Evolutionary conservation across 30 jellyfish, hydroid and myxozoan genomes (phyloP), one percentile per base, ranked within the genome.

Genomic region (Cassiopea andromeda): DNA sequence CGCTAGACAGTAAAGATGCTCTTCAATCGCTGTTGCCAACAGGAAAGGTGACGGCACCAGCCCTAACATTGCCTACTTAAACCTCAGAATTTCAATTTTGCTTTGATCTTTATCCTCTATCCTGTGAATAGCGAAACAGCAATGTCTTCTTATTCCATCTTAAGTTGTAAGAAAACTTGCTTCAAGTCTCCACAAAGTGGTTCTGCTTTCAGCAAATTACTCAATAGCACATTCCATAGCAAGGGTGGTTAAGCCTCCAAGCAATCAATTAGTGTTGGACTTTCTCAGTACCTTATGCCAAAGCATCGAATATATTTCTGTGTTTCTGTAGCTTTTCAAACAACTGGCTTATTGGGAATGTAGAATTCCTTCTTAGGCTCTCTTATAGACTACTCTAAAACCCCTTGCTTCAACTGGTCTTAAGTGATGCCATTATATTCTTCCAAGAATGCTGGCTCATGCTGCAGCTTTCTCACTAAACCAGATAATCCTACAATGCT

Each of bases 21-120:
- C 70, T 5, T 85, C 93, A 5, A 79, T 71, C 50, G 96, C 81
- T 67, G 90, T 90, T 12, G 87, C 89, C 10, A 92, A 80, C 49
- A 92, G 89, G 61, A 85, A 92, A 1, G 96, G 96, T 17, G 97
- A 91, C 60, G 77, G 97, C 19, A 58, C 91, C 60, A 83, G 76
- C 1, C 97, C 97, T 48, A 90, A 83, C 18, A 91, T 12, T 2
- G 94, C 94, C 19, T 94, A 9, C 48, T 81, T 73, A 45, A 90
- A 81, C 61, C 93, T 13, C 71, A 45, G 46, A 27, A 76, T 47
- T 14, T 69, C 87, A 18, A 84, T 49, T 47, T 84, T 84, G 59
- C 17, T n/a, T 47, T 87, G 81, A 54, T 84, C 85, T 72, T 58
- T 71, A 49, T 69, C 48, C 43, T 47, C 38, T 8, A 84, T 45